phyloP scores from a whole-genome alignment of 2,797 vertebrate species.

The Chanos chanos region DNA sequence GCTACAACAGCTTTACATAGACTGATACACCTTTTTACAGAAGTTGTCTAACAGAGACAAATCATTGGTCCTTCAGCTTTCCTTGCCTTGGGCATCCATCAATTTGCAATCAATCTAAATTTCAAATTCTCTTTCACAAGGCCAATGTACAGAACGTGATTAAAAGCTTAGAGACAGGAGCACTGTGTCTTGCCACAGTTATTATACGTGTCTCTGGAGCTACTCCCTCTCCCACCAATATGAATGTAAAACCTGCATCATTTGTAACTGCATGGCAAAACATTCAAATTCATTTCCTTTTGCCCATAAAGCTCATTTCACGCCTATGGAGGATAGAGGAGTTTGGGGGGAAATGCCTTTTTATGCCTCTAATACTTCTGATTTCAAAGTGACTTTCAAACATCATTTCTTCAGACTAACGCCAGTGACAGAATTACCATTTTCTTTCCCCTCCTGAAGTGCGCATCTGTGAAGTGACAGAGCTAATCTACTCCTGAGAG shows the following conservation, averaged over 20 bases:
- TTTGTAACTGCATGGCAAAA: too few species aligned
- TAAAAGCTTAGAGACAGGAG: too few species aligned
- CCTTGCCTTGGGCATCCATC: not conserved
- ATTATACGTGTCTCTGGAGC: not conserved
- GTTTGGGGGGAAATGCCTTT: not conserved
- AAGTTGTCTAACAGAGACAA: slow-evolving; percentile 14
- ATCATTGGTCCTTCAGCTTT: slow-evolving; percentile 3
- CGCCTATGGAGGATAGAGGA: not conserved
- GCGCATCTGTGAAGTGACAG: not conserved
- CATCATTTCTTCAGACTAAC: not conserved
- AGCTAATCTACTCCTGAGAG: too few species aligned
- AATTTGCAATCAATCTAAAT: slow-evolving; percentile 14
- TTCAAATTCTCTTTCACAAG: too few species aligned
- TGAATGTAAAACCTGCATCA: not conserved
- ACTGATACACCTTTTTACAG: too few species aligned
- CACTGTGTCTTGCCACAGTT: not conserved
- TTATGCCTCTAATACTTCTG: not conserved
- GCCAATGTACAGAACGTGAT: not conserved
- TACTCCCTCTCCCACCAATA: not conserved
- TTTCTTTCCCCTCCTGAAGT: not conserved
- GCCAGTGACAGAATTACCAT: slow-evolving; percentile 6
- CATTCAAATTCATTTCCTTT: not conserved
- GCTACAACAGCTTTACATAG: too few species aligned
- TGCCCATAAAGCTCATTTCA: slow-evolving; percentile 1
- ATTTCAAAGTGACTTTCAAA: slow-evolving; percentile 5